phyloP scores from a whole-genome alignment of 2,888 invertebrate species.

The Iphiclides podalirius region DNA sequence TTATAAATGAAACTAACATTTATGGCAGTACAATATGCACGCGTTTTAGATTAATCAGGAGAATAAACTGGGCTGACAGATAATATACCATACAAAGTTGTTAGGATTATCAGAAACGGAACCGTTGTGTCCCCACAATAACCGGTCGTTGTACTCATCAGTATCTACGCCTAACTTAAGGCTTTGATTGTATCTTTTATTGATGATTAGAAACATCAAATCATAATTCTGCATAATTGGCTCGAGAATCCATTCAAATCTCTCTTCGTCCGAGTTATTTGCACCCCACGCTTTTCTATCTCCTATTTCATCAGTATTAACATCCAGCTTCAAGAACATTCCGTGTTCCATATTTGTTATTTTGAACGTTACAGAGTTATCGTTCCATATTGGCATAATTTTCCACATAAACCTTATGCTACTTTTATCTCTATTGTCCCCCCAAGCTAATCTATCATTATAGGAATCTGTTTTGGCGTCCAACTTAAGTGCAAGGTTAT shows the following conservation, averaged over 20 bases:
- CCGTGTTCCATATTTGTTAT: constrained; percentile 33
- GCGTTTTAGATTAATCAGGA: no score
- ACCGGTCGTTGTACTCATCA: constrained; percentile 30
- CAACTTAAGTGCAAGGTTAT: constrained; percentile 36
- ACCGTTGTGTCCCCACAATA: constrained; percentile 35
- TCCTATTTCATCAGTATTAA: constrained; percentile 25
- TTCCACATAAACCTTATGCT: constrained; percentile 37
- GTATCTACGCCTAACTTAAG: constrained; percentile 32
- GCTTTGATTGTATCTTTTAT: constrained; percentile 34
- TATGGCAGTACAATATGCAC: no score
- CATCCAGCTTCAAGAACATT: constrained; percentile 39
- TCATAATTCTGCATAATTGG: constrained; percentile 33
- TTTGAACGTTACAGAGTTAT: constrained; percentile 36
- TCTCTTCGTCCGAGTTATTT: constrained; percentile 22
- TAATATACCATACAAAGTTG: constrained; percentile 31
- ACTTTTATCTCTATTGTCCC: constrained; percentile 32
- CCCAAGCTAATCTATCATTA: constrained; percentile 34
- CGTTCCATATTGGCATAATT: constrained; percentile 34
- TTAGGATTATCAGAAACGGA: constrained; percentile 20
- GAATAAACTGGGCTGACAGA: no score
- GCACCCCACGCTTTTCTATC: constrained; percentile 38
- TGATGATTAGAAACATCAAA: constrained; percentile 38
- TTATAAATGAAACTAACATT: no score
- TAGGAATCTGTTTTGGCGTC: constrained; percentile 25
- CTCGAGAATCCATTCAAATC: constrained; percentile 36